Conservation (phyloP, 92 coral and sea anemone genomes). For the Phenganax marumi region DNA sequence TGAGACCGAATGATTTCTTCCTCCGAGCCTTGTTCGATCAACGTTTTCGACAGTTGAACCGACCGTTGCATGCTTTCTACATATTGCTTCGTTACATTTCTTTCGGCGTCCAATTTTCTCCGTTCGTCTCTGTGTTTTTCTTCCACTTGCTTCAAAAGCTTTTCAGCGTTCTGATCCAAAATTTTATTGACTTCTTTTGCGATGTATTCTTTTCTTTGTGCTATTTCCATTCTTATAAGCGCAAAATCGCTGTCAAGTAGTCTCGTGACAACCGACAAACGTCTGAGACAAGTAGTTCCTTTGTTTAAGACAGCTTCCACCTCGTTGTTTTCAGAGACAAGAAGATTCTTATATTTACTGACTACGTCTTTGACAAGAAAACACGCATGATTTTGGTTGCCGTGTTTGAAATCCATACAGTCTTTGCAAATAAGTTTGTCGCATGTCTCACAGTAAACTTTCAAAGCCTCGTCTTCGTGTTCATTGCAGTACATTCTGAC, state of each 20-base stretch:
- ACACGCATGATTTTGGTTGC: not conserved
- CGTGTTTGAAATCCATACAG: slow-evolving; percentile 21
- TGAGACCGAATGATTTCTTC: slow-evolving; percentile 25
- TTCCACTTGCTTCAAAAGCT: not conserved
- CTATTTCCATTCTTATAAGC: not conserved
- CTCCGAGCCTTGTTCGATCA: slow-evolving; percentile 17
- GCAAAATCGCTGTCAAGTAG: not conserved
- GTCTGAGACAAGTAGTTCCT: not conserved
- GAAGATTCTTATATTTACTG: not conserved
- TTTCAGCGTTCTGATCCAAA: not conserved
- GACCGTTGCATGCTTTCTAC: slow-evolving; percentile 3
- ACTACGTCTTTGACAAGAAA: slow-evolving; percentile 3
- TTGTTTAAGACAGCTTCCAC: not conserved
- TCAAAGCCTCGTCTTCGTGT: not conserved
- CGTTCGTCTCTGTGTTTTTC: not conserved
- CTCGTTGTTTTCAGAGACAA: not conserved
- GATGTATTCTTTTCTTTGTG: not conserved
- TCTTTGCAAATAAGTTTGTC: slow-evolving; percentile 9
- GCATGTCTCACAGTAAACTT: slow-evolving; percentile 14
- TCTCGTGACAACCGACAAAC: not conserved
- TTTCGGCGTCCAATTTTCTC: not conserved
- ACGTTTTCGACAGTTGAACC: slow-evolving; percentile 17
- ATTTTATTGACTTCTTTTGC: not conserved
- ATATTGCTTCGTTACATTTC: not conserved
- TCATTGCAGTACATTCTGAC: slow-evolving; percentile 8